Evolutionary conservation across 2,888 invertebrate species (phyloP).

Genomic region (Alloplasta piceator): DNA sequence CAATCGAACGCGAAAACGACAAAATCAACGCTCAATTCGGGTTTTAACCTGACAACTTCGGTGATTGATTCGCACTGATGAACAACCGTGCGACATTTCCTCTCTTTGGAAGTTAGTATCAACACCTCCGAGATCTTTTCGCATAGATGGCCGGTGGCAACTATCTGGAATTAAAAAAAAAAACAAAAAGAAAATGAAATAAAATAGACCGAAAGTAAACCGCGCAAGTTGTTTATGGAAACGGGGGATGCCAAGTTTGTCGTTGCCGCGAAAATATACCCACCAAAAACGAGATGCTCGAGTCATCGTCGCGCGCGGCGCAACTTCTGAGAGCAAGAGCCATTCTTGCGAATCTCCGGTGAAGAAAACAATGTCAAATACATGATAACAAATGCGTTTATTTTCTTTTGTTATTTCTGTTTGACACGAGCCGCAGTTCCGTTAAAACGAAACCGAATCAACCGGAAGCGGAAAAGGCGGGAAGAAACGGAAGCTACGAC

Average conservation of each 20-base stretch:
- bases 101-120: conserved; percentile 68
- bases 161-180: conserved; percentile 71
- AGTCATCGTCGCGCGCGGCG: conserved; percentile 68
- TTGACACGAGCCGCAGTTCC: background rate
- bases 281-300: conserved; percentile 74
- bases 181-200: conserved; percentile 28
- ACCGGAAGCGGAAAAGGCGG: conserved; percentile 24
- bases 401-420: conserved; percentile 9
- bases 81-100: conserved; percentile 71
- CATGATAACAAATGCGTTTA: conserved; percentile 38
- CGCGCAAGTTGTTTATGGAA: conserved; percentile 16
- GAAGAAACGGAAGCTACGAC: conserved; percentile 43
- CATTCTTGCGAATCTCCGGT: conserved; percentile 67
- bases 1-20: conserved; percentile 79
- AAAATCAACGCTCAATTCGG: conserved; percentile 76
- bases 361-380: conserved; percentile 32
- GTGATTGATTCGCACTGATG: conserved; percentile 78
- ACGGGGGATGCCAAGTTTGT: background rate
- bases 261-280: conserved; percentile 51
- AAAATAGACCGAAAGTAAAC: conserved; percentile 4
- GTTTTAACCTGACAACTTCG: conserved; percentile 68
- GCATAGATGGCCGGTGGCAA: conserved; percentile 75
- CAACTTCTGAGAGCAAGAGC: conserved; percentile 73
- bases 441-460: background rate
- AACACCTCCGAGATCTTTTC: conserved; percentile 74